phyloP scores from a whole-genome alignment of 92 coral and sea anemone genomes.

The Phenganax subtilis region DNA sequence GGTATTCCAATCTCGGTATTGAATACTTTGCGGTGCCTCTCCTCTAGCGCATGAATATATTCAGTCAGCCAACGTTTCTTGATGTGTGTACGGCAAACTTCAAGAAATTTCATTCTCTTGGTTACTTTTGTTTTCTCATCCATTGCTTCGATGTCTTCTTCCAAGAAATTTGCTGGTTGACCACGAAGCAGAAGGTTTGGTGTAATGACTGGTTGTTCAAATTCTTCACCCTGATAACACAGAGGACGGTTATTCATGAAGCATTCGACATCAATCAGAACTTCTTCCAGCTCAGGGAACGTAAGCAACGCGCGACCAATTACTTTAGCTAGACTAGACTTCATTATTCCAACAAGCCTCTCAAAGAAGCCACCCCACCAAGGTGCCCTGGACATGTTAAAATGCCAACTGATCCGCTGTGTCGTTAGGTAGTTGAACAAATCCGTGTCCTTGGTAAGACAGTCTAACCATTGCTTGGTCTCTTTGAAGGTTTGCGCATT shows the following conservation, averaged over 20 bases:
- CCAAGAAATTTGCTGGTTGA: not conserved
- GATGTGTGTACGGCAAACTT: not conserved
- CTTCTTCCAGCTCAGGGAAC: slow-evolving; percentile 13
- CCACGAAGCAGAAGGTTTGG: slow-evolving; percentile 10
- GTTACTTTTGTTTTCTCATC: not conserved
- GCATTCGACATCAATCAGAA: not conserved
- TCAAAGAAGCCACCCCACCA: no score
- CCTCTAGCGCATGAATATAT: slow-evolving; percentile 7
- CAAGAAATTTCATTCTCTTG: not conserved
- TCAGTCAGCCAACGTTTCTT: not conserved
- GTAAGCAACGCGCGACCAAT: not conserved
- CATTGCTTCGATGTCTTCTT: not conserved
- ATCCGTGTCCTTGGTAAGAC: no score
- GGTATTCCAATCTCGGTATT: not conserved
- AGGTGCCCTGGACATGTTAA: no score
- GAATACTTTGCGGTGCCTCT: not conserved
- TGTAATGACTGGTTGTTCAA: not conserved
- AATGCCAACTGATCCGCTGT: no score
- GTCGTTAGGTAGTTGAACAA: no score
- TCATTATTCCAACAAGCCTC: slow-evolving; percentile 15
- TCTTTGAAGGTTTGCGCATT: slow-evolving; percentile 27
- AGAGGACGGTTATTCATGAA: slow-evolving; percentile 14
- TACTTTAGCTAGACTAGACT: slow-evolving; percentile 23
- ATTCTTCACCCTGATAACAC: not conserved
- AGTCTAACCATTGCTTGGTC: no score